phyloP scores from a whole-genome alignment of 1,140 invertebrate species.

The Calliopsis andreniformis region DNA sequence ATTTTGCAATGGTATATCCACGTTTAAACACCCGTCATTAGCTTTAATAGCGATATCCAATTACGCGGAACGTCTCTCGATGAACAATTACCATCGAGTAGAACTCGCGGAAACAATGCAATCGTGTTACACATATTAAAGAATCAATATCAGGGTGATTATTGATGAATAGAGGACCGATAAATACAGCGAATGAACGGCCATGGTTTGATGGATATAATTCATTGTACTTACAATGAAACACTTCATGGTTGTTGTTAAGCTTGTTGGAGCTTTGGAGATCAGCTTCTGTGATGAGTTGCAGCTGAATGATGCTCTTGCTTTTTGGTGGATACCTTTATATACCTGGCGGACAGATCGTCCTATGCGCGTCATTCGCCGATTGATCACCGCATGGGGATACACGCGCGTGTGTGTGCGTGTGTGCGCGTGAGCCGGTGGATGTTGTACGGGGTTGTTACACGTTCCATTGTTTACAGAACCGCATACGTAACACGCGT shows the following conservation, averaged over 20 bases:
- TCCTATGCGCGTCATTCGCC: conserved; percentile 66
- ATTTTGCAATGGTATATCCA: not conserved
- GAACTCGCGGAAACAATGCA: not conserved
- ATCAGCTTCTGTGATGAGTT: conserved; percentile 59
- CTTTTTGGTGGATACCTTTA: conserved; percentile 70
- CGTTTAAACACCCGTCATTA: not conserved
- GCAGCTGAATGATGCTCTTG: conserved; percentile 73
- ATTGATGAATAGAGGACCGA: not conserved
- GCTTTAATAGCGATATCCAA: not conserved
- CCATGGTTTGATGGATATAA: not conserved
- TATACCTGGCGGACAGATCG: conserved; percentile 68
- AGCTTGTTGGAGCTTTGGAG: conserved; percentile 38
- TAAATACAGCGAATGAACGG: not conserved
- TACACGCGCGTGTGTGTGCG: conserved; percentile 29
- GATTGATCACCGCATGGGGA: conserved; percentile 73
- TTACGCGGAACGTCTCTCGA: no score
- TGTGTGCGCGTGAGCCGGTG: conserved; percentile 19
- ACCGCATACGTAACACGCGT: conserved; percentile 55
- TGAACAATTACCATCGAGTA: no score
- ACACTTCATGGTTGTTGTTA: conserved; percentile 72
- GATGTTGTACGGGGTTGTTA: conserved; percentile 65
- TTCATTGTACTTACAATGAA: conserved; percentile 69
- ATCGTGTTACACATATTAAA: not conserved
- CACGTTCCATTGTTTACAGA: conserved; percentile 61
- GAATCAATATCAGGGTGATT: not conserved